Evolutionary conservation across 2,797 vertebrate genomes (phyloP).

Genomic region (Tauraco hartlaubi): DNA sequence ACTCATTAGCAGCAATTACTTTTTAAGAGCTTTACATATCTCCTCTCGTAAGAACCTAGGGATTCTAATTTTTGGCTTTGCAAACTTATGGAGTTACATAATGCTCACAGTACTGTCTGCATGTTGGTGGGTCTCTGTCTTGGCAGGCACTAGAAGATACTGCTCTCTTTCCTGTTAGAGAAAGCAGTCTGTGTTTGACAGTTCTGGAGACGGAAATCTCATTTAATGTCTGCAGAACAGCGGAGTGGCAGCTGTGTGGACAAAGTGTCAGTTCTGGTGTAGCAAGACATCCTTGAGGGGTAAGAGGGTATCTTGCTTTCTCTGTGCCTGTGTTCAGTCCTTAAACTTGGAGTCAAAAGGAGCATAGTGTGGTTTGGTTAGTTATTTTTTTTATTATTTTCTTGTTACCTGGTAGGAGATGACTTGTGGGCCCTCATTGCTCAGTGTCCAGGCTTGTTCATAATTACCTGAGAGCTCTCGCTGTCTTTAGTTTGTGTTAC

Average conservation of each 20-base stretch:
- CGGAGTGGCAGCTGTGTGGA: not conserved
- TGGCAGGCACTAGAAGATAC: not conserved
- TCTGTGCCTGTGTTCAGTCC: not conserved
- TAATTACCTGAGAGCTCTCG: not conserved
- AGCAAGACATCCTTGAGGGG: not conserved
- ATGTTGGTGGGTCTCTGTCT: not conserved
- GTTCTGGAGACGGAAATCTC: not conserved
- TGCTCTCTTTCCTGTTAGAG: not conserved
- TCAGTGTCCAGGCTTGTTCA: not conserved
- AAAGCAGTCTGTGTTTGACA: conserved; percentile 10
- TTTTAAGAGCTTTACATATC: not conserved
- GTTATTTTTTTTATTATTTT: not conserved
- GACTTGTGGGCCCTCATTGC: not conserved
- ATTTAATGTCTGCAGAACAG: not conserved
- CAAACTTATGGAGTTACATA: not conserved
- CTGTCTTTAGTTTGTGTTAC: not conserved
- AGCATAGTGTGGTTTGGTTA: not conserved
- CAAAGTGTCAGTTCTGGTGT: not conserved
- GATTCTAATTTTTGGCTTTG: not conserved
- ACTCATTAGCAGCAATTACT: not conserved
- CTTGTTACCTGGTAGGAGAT: not conserved
- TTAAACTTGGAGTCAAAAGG: not conserved
- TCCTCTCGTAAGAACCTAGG: not conserved
- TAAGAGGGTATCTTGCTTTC: not conserved
- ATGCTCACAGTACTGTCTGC: not conserved